Evolutionary conservation across 2,888 invertebrate genomes (phyloP).

Genomic region (Cephus sareptanus): DNA sequence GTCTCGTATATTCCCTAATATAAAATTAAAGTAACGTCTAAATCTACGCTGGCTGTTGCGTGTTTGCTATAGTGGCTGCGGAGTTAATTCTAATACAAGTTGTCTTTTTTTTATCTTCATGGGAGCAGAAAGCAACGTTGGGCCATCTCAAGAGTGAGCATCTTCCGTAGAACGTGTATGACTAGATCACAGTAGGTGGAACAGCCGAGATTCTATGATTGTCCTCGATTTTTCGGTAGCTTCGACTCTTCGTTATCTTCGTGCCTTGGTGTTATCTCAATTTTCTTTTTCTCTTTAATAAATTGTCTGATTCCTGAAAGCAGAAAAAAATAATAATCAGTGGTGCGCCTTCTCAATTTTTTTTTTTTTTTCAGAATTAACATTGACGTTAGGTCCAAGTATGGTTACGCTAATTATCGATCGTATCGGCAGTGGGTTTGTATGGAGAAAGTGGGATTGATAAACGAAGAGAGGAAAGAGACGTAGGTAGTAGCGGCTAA

Average conservation of each 20-base stretch:
- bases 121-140: slow-evolving; percentile 17
- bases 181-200: slow-evolving; percentile 60
- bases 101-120: slow-evolving; percentile 2
- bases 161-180: slow-evolving; percentile 34
- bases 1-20: neutral
- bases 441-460: neutral
- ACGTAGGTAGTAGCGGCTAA: neutral
- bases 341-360: neutral
- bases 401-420: neutral
- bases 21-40: neutral
- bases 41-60: slow-evolving; percentile 13
- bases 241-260: slow-evolving; percentile 12
- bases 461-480: neutral
- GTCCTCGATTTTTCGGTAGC: slow-evolving; percentile 26
- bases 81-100: slow-evolving; percentile 13
- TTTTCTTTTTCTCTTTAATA: slow-evolving; percentile 12
- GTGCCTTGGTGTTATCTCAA: slow-evolving; percentile 5
- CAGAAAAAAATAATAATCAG: neutral
- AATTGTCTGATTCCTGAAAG: neutral
- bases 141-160: slow-evolving; percentile 4
- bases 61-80: slow-evolving; percentile 19
- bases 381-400: neutral
- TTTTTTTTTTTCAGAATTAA: neutral
- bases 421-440: neutral
- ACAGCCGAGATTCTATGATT: slow-evolving; percentile 44